Evolutionary conservation across 2,888 invertebrate genomes (phyloP).

Genomic region (Toxonevra muliebris): DNA sequence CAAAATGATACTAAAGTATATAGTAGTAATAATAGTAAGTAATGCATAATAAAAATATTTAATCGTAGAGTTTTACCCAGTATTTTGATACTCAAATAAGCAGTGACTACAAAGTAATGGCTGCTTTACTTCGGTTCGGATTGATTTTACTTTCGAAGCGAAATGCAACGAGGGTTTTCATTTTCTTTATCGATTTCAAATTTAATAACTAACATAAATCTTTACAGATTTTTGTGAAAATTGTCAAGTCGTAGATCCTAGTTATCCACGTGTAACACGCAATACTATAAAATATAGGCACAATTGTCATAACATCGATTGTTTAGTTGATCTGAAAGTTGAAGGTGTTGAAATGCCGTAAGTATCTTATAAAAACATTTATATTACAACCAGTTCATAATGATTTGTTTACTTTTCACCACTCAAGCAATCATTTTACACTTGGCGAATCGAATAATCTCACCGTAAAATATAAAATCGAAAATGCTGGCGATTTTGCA

Average conservation of each 20-base stretch:
- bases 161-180: no score
- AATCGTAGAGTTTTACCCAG: not conserved
- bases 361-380: not conserved
- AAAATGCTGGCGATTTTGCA: slow-evolving; percentile 62
- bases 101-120: not conserved
- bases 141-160: no score
- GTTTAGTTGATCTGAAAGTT: slow-evolving; percentile 18
- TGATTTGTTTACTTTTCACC: not conserved
- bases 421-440: slow-evolving; percentile 2
- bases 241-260: slow-evolving; percentile 44
- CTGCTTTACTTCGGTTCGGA: no score
- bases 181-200: no score
- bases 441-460: slow-evolving; percentile 2
- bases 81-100: not conserved
- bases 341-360: slow-evolving; percentile 14
- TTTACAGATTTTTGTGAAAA: slow-evolving; percentile 43
- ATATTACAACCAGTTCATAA: no score
- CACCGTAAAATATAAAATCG: slow-evolving; percentile 44
- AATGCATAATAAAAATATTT: not conserved
- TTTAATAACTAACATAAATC: not conserved
- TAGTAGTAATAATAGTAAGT: slow-evolving; percentile 1
- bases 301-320: slow-evolving; percentile 9
- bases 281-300: slow-evolving; percentile 32
- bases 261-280: slow-evolving; percentile 24
- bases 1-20: slow-evolving; percentile 29